Base-by-base conservation (phyloP, 2,113 vertebrate genomes). In the Pheucticus melanocephalus region DNA sequence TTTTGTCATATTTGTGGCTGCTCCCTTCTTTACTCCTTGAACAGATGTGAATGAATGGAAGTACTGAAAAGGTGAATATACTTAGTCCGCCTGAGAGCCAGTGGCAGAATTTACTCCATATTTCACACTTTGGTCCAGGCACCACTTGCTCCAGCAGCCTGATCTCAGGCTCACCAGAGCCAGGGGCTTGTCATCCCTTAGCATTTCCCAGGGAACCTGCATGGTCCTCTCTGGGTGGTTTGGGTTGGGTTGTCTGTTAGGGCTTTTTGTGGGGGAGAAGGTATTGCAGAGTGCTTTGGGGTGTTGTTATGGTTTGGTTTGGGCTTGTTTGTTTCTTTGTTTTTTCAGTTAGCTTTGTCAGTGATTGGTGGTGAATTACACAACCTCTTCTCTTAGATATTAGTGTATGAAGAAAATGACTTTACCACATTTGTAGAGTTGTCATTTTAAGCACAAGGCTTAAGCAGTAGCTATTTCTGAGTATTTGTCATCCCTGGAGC, bases 371-470 rank as follows among this genome's bases (percentile, higher is more conserved):
- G 60, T 11, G 31, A 86, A 79, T 87, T 76, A 50, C 5, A 4
- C 44, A 54, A 16, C 48, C 25, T 88, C 31, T 85, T 70, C 81
- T 64, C 57, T 44, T 84, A 47, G 31, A 28, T 69, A 39, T 56
- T 63, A 89, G 15, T 65, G 65, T 31, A 70, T 47, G 30, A 66
- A 15, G 79, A 66, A 93, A 81, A 86, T 79, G 8, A 80, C 71
- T 94, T 91, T 50, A 78, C 60, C 56, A 77, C 50, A n/a, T 79
- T 80, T 59, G 37, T 61, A 33, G 45, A 56, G 63, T 53, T 94
- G 89, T 92, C 76, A 75, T 85, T 94, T 96, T 53, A 91, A 69
- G 75, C 81, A 53, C 45, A 76, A 85, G 56, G 57, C n/a, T 95
- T 97, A 90, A 96, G 76, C 39, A 63, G 77, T 31, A 80, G 50